These are phyloP conservation scores for Papilio gigon DNA, from an alignment of 2,888 invertebrate genomes.

Conservation along the genomic window DNA sequence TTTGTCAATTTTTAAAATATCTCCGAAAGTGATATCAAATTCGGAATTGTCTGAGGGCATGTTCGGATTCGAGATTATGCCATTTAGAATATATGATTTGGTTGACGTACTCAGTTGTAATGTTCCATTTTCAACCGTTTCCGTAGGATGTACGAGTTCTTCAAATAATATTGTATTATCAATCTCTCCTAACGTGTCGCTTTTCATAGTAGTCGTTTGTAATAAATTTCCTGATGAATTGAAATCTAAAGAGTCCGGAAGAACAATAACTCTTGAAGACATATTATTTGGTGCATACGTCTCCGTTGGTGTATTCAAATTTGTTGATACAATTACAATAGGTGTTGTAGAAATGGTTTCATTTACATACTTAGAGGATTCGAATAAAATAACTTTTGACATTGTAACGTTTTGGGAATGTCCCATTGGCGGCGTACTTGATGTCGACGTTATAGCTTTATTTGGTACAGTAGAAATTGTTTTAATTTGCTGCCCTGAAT, in stretches of 20 bases:
- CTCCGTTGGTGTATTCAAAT: neutral
- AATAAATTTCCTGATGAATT: neutral
- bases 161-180: neutral
- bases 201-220: neutral
- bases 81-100: neutral
- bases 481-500: neutral
- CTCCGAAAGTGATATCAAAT: conserved; percentile 3
- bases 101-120: neutral
- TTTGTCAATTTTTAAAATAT: conserved; percentile 8
- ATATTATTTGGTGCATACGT: neutral
- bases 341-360: conserved; percentile 2
- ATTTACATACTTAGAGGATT: neutral
- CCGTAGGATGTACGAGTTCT: neutral
- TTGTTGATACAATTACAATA: neutral
- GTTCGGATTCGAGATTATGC: neutral
- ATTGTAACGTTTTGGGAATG: neutral
- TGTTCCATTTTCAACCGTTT: neutral
- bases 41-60: neutral
- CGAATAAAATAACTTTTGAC: neutral
- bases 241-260: conserved; percentile 1
- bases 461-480: neutral
- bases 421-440: neutral
- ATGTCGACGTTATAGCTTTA: neutral
- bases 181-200: neutral
- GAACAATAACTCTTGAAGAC: neutral